Evolutionary conservation across 1,140 invertebrate species (phyloP), one percentile per base, ranked within the genome.

Genomic region (Camponotus floridanus): DNA sequence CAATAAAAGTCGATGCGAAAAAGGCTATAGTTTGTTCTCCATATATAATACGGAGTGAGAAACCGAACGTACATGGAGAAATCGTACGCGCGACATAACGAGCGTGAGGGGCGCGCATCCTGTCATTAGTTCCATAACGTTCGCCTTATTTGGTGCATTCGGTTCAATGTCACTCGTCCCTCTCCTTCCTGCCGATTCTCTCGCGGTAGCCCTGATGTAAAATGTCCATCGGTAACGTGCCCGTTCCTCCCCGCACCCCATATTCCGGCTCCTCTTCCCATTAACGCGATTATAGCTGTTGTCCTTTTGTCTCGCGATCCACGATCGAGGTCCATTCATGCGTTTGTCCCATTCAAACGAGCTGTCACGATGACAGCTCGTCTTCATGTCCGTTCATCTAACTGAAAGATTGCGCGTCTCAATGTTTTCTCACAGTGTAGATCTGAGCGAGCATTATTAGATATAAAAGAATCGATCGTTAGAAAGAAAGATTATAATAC

Each of bases 161-260:
- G 92, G 93, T 94, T 94, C 94, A 95, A 95, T 95, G 94, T 95
- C 94, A 94, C 81, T 88, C 89, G 90, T 91, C 86, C 74, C 89
- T 89, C 90, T 87, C 88, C 90, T 92, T 92, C 85, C 89, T 85
- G 89, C 84, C 87, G 86, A 74, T 73, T 90, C 88, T 67, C 78
- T 36, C 78, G 67, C 76, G 13, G 15, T 67, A 80, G 21, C 21
- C 64, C 64, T 3, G 64, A 70, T 70, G 51, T 31, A 68, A 51
- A 51, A 18, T 21, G 39, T 39, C 42, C 83, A 61, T n/a, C 51
- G 8, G n/a, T 42, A 78, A 74, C n/a, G 21, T 51, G 31, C 62
- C 7, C n/a, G 36, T 31, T 33, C 21, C 21, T 33, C 21, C 65
- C 55, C n/a, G 7, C 7, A 42, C 31, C 33, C 15, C 39, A 89